Percentiles rank a stretch among this genome's conserved stretches.
These are phyloP conservation scores for Myotis planiceps DNA, from an alignment of 2,797 vertebrate genomes.

Conservation along the genomic window DNA sequence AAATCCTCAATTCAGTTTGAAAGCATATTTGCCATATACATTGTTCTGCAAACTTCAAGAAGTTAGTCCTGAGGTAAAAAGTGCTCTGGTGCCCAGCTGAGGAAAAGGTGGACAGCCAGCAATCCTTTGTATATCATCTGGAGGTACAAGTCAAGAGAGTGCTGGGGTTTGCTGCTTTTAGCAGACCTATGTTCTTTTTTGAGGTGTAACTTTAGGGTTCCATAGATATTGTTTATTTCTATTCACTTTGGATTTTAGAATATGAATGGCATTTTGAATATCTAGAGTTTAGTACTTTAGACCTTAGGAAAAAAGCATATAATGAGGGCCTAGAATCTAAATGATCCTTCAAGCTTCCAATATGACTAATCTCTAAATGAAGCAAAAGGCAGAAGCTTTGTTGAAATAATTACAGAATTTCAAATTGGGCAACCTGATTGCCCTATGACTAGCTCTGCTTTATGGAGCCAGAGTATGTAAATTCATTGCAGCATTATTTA, in stretches of 20 bases:
- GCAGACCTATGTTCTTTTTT: neutral
- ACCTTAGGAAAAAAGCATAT: neutral
- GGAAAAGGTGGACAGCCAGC: neutral
- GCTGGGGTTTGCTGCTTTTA: neutral
- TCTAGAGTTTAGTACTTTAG: neutral
- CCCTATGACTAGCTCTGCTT: neutral
- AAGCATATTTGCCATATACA: neutral
- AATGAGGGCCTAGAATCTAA: neutral
- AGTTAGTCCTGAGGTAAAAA: neutral
- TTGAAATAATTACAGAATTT: neutral
- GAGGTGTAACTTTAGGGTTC: neutral
- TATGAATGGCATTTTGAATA: neutral
- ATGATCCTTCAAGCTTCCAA: neutral
- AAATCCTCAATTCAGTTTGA: slow-evolving; percentile 17
- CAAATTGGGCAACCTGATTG: neutral
- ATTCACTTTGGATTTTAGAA: neutral
- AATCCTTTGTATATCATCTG: neutral
- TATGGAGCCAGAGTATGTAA: neutral
- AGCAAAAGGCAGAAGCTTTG: neutral
- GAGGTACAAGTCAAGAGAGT: neutral
- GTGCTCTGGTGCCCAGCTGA: neutral
- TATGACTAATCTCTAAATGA: neutral
- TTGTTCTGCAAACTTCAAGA: neutral
- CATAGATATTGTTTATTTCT: neutral
- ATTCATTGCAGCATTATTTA: neutral